phyloP scores from a whole-genome alignment of 2,797 vertebrate species.

The Thaleichthys pacificus region DNA sequence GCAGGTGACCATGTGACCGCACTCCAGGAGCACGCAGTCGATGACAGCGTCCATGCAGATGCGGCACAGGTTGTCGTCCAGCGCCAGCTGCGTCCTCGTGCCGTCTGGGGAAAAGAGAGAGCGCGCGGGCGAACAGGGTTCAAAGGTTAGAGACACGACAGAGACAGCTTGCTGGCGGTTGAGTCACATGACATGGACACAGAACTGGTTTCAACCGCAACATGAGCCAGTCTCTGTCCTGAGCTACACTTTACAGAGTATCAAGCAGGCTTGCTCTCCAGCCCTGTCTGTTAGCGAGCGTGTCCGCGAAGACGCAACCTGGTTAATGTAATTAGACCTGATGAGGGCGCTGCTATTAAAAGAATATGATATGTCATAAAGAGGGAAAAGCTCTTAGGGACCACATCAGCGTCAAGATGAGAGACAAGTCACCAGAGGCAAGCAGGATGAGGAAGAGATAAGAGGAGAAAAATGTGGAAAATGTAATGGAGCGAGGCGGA shows the following conservation, averaged over 20 bases:
- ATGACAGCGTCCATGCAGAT: conserved; percentile 99
- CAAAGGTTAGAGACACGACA: conserved; percentile 14
- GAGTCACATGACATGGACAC: no score
- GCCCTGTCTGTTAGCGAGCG: conserved; percentile 42
- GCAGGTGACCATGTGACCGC: conserved; percentile 99
- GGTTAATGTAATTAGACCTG: conserved; percentile 55
- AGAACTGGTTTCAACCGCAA: conserved; percentile 22
- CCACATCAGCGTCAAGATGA: conserved; percentile 46
- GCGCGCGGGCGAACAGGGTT: not conserved
- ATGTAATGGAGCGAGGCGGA: conserved; percentile 12
- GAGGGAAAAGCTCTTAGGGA: conserved; percentile 55
- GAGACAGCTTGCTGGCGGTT: no score
- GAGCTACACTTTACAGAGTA: conserved; percentile 20
- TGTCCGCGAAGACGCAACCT: conserved; percentile 24
- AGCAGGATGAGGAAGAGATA: conserved; percentile 31
- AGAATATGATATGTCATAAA: conserved; percentile 50
- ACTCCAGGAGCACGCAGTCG: conserved; percentile 96
- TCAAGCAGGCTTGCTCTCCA: conserved; percentile 41
- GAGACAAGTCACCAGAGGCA: conserved; percentile 34
- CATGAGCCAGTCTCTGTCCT: conserved; percentile 23
- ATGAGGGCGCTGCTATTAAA: conserved; percentile 52
- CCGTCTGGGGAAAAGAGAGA: conserved; percentile 74
- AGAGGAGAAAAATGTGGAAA: conserved; percentile 27
- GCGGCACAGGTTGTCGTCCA: conserved; percentile 92
- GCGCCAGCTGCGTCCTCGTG: conserved; percentile 82